Evolutionary conservation across 2,888 invertebrate genomes (phyloP), one percentile per base, ranked within the genome.

Genomic region (Drosophila leonis): DNA sequence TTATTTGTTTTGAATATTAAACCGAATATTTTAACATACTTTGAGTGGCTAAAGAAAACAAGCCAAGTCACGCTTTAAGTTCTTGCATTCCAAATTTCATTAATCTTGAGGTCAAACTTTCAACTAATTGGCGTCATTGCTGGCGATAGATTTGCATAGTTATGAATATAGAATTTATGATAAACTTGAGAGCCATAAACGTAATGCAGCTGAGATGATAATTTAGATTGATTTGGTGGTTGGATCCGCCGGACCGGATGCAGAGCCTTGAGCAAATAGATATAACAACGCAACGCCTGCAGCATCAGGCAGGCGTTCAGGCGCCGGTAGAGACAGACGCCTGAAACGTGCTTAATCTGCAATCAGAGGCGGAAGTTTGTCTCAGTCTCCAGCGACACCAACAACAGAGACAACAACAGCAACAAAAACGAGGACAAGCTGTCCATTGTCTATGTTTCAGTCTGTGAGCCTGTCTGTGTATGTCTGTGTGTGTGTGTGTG

Each of bases 321-420:
- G 42, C 10, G 51, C 18, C 37, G 46, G 27, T 41, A 51, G 39
- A 72, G 63, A 44, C 69, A 76, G 87, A 63, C 79, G 78, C 65
- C 68, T 68, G 78, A 71, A 87, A 87, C 90, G 87, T 90, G 87
- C 87, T 84, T 90, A 84, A 88, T 88, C 87, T 90, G 90, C 90
- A 89, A 88, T 88, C 87, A 88, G 75, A 84, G 75, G 78, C 89
- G 87, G 90, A 88, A 90, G 87, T 87, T 82, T 72, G 76, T 89
- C 80, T 73, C 80, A 66, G 66, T 75, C 64, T 62, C 54, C 71
- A 59, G 57, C 56, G 44, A 55, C 52, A 46, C 33, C 56, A 9
- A 10, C 33, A 72, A 55, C 52, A 35, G 44, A 56, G 2, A n/a
- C 27, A 72, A 52, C 37, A 65, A 4, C 24, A 24, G 24, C 24